Evolutionary conservation across 2,797 vertebrate species (phyloP).

Genomic region (Eidolon dupreanum): DNA sequence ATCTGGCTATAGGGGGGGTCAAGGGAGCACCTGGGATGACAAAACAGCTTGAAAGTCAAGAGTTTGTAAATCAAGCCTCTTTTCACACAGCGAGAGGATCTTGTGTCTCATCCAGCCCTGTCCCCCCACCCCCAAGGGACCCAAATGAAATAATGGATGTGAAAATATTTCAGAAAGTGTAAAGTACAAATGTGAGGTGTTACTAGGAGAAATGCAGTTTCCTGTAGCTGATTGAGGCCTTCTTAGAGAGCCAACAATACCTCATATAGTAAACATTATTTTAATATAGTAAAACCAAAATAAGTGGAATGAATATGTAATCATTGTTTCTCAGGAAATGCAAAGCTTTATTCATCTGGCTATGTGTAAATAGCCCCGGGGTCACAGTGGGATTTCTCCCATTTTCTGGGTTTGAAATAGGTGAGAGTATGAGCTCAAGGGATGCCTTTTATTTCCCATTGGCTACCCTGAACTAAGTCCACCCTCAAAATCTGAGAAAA

Average conservation of each 20-base stretch:
- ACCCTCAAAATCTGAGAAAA: not conserved
- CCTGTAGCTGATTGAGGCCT: not conserved
- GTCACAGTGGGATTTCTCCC: not conserved
- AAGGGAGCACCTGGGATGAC: not conserved
- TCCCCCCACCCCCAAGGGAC: not conserved
- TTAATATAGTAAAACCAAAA: constrained; percentile 12
- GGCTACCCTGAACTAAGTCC: not conserved
- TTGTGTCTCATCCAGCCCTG: not conserved
- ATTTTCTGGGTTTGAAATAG: constrained; percentile 40
- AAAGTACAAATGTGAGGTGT: not conserved
- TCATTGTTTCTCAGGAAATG: constrained; percentile 40
- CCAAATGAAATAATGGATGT: constrained; percentile 5
- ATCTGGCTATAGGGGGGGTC: not conserved
- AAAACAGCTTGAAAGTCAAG: not conserved
- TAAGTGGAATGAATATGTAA: not conserved
- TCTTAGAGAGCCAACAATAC: not conserved
- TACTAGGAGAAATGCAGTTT: constrained; percentile 34
- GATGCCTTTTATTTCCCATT: constrained; percentile 24
- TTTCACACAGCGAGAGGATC: not conserved
- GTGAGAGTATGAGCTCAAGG: constrained; percentile 20
- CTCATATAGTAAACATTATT: constrained; percentile 36
- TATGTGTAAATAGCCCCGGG: not conserved
- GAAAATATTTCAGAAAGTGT: constrained; percentile 44
- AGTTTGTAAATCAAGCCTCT: not conserved
- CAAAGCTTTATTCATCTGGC: not conserved